Base-by-base conservation (phyloP, 2,888 invertebrate species). In the Mechanitis mazaeus region DNA sequence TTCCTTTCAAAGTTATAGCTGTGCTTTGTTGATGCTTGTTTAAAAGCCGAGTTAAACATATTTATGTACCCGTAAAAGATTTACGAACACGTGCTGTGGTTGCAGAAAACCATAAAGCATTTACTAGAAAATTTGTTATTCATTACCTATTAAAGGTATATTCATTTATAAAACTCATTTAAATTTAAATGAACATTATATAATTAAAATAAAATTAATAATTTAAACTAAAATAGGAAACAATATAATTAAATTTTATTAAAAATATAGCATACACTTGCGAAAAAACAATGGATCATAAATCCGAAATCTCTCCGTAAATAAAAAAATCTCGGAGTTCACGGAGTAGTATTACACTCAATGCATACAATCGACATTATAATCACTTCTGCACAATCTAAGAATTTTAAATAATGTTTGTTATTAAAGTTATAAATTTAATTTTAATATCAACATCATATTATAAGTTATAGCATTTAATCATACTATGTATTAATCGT, bases 241-340 rank as follows among this genome's bases (percentile, higher is more conserved):
- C 31, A 45, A 53, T 58, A 47, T 35, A 42, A 63, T 60, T 60
- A 60, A 60, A 58, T 54, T 58, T 63, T 56, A 61, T 67, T 69
- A 62, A 64, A 57, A 61, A 63, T 58, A 50, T 63, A 56, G 59
- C 54, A 63, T 67, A 64, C 68, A 59, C 64, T 65, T 69, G 64
- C 61, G 69, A 68, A 64, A 20, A 74, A 76, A 83, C 80, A 83
- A 83, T 80, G 73, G 68, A 75, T 77, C 75, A 75, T 83, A 77
- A 83, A 79, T 73, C 61, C 63, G 64, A 71, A 71, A 71, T 73
- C 74, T 75, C 75, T 72, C 69, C 76, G 74, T 78, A 80, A 73
- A 82, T 83, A 85, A 84, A 83, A 83, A 81, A 78, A 85, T 84
- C 82, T 80, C 73, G 77, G 69, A 77, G 78, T 80, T 68, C 67